Evolutionary conservation across 2,113 vertebrate genomes (phyloP).

Genomic region (Cyanoderma ruficeps): DNA sequence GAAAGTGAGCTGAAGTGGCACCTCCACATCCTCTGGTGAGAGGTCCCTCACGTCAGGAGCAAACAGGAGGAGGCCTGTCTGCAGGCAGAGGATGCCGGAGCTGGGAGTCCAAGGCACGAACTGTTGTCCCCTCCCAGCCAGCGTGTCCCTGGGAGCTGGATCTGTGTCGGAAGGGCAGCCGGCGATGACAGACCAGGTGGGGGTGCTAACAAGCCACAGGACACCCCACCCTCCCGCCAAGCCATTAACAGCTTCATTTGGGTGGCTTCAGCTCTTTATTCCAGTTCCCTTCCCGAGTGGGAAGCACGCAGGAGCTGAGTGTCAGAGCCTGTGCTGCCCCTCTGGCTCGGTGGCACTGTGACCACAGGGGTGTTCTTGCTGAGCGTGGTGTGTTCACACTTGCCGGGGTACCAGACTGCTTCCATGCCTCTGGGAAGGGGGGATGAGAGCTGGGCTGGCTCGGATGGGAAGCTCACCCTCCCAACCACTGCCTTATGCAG

Average conservation of each 20-base stretch:
- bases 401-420: not conserved
- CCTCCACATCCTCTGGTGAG: rapidly evolving
- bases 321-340: not conserved
- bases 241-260: not conserved
- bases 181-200: not conserved
- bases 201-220: not conserved
- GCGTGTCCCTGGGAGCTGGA: rapidly evolving
- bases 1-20: not conserved
- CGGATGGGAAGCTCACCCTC: not conserved
- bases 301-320: not conserved
- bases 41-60: not conserved
- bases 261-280: not conserved
- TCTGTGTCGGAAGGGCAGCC: not conserved
- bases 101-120: not conserved
- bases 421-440: not conserved
- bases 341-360: not conserved
- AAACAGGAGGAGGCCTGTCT: not conserved
- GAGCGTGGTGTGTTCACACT: not conserved
- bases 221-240: not conserved
- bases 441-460: not conserved
- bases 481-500: not conserved
- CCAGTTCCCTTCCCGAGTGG: not conserved
- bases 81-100: not conserved
- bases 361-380: not conserved
- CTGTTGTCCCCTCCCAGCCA: not conserved